Evolutionary conservation across 2,113 vertebrate species (phyloP), one percentile per base, ranked within the genome.

Genomic region (Brachypteracias leptosomus): DNA sequence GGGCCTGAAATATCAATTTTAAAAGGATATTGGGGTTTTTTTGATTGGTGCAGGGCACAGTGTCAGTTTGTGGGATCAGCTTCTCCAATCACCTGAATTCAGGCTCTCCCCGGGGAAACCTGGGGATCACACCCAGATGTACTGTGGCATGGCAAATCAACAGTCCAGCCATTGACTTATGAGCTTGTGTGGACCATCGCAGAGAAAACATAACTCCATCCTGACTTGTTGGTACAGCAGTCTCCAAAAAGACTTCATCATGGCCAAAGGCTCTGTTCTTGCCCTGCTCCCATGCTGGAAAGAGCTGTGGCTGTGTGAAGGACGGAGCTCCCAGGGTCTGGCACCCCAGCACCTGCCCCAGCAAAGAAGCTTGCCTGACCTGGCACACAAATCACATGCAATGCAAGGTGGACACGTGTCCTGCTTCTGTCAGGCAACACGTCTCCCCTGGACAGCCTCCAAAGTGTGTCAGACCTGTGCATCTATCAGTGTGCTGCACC

Each of bases 361-460:
- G 51, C 18, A 75, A 82, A 91, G 62, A 21, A 89, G 44, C 42
- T 46, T 13, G 4, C 19, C 40, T 63, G 77, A 28, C 15, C 40
- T 36, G 38, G 44, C 67, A 80, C 46, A 91, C 10, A 36, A 51
- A 85, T 16, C 40, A 24, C 40, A 55, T 0, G 10, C 26, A 29
- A 7, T 2, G 5, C n/a, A 38, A 10, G 15, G 31, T 7, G 17
- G 6, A 38, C 1, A 1, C 2, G 1, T 17, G 36, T 51, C 46
- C 55, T 77, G 35, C 65, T 55, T 83, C 71, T 93, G 63, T 51
- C 59, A 82, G 54, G 49, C 51, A 57, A 44, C 11, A 59, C 1
- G 1, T 38, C 54, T 59, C 35, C 42, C 35, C 79, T 70, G 67
- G 35, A 24, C 2, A 3, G 1, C 33, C 63, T 85, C 79, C 76